Evolutionary conservation across 2,797 vertebrate genomes (phyloP).

Genomic region (Vultur gryphus): DNA sequence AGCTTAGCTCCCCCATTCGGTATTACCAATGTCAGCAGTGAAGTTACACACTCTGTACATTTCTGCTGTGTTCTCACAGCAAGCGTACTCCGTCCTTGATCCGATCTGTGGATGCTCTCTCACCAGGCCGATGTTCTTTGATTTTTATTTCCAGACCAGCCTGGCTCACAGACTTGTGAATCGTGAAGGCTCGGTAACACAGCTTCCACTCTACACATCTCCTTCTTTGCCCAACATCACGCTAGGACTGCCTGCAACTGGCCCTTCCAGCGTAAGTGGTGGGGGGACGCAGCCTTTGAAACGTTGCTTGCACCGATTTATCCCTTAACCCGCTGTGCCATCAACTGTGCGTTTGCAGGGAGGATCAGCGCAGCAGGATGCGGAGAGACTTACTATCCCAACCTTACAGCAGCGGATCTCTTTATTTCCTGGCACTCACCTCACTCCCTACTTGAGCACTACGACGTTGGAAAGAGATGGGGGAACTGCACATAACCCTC

Average conservation of each 20-base stretch:
- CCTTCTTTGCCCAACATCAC: conserved; percentile 98
- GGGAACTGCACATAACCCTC: conserved; percentile 82
- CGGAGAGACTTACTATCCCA: conserved; percentile 84
- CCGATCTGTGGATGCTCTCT: neutral
- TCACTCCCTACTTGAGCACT: conserved; percentile 88
- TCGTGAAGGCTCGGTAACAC: conserved; percentile 87
- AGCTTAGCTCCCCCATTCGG: neutral
- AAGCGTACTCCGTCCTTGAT: neutral
- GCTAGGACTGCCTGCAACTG: conserved; percentile 89
- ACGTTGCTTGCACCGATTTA: neutral
- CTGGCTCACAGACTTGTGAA: conserved; percentile 87
- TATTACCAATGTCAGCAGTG: neutral
- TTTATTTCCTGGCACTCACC: conserved; percentile 88
- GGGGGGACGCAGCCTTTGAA: neutral
- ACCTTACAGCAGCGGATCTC: conserved; percentile 87
- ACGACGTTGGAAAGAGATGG: conserved; percentile 86
- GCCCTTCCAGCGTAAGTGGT: conserved; percentile 85
- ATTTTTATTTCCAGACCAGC: conserved; percentile 76
- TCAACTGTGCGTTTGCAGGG: conserved; percentile 68
- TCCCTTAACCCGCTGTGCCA: fast-evolving
- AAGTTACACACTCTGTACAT: fast-evolving
- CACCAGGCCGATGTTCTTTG: neutral
- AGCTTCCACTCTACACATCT: conserved; percentile 94
- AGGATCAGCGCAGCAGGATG: conserved; percentile 84
- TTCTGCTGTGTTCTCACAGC: neutral